Evolutionary conservation across 2,113 vertebrate species (phyloP), one percentile per base, ranked within the genome.

Genomic region (Paralichthys olivaceus): DNA sequence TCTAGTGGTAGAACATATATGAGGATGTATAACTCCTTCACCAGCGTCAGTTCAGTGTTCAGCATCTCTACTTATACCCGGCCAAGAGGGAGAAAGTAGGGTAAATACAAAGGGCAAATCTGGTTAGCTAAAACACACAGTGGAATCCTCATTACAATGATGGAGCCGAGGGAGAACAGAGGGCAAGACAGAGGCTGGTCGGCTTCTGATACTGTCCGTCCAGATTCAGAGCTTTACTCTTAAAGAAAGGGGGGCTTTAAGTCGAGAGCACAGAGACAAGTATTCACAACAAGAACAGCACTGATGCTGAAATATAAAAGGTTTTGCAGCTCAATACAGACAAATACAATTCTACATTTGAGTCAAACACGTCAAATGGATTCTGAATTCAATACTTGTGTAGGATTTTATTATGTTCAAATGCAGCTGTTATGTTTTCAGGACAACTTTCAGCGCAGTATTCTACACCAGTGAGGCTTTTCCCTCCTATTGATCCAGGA

Each of bases 101-200:
- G 83, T 88, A 91, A 90, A 89, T 61, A 90, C 64, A 87, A 82
- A 80, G 60, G 73, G 69, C 51, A 87, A 88, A 88, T 91, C 85
- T 55, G 28, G 83, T 91, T 87, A 89, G 37, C 70, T 60, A 75
- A 88, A 79, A 86, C 74, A 89, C 59, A 90, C 85, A 89, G 34
- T 74, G 72, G 63, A 70, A 89, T 80, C 83, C 73, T 81, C 57
- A 80, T 83, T 80, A 78, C 81, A 84, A 74, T 75, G 54, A 76
- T 53, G 8, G 86, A 68, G 61, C 65, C 19, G 65, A 67, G 59
- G 70, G 68, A 57, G 26, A 57, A 55, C 54, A 69, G 63, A 59
- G 72, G 77, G 72, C 19, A 51, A 75, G 65, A 56, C 26, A 8
- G 51, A 62, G 77, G 45, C 83, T 75, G 76, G 57, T 75, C 43